Conservation (phyloP, 1,140 invertebrate species). For the Chionoecetes opilio region DNA sequence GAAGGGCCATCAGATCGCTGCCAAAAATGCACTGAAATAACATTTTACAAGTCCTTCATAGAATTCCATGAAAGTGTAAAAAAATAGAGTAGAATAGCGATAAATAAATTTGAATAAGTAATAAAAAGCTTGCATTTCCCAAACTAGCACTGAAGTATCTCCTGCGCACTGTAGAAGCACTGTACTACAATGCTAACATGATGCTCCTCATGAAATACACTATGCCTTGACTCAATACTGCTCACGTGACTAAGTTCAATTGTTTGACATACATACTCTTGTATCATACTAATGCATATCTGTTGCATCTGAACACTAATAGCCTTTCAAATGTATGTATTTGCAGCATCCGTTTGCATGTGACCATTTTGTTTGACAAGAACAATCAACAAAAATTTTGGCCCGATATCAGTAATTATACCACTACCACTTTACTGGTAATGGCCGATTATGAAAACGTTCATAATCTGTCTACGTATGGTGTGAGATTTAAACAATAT, state of each 20-base stretch:
- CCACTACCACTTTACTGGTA: background rate
- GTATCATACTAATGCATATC: background rate
- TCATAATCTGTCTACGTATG: background rate
- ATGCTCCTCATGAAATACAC: background rate
- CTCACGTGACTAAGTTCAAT: background rate
- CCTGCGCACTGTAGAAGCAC: background rate
- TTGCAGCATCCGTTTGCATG: no score
- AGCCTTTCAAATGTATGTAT: no score
- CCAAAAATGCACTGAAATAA: background rate
- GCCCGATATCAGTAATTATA: background rate
- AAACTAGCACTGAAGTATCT: background rate
- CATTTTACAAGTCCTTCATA: no score
- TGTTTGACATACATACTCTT: background rate
- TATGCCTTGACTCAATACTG: constrained; percentile 17
- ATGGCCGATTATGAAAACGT: background rate
- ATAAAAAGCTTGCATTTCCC: background rate
- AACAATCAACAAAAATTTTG: no score
- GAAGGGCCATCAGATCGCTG: background rate
- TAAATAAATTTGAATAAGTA: background rate
- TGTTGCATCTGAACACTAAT: background rate
- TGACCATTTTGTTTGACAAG: no score
- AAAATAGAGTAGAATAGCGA: no score
- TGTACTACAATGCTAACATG: background rate
- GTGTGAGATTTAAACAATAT: background rate
- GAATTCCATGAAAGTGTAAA: no score